Evolutionary conservation across 1,140 invertebrate species (phyloP).

Genomic region (Diabrotica virgifera): DNA sequence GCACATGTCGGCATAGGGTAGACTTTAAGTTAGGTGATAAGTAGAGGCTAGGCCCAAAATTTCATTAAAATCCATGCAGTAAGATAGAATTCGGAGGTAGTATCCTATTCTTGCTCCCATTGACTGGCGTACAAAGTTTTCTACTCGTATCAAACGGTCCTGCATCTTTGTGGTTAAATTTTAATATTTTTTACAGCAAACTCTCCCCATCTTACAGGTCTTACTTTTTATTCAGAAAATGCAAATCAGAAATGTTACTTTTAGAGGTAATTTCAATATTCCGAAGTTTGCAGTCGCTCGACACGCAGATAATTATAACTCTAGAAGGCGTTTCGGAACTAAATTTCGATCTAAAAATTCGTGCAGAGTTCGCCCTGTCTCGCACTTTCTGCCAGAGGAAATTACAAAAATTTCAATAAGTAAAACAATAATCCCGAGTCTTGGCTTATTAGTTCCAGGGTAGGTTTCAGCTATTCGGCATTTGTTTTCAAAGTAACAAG

Average conservation of each 20-base stretch:
- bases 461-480: not conserved
- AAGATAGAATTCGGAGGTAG: too few relatives aligned
- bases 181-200: too few relatives aligned
- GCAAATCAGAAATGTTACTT: not conserved
- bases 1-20: too few relatives aligned
- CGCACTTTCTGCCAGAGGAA: not conserved
- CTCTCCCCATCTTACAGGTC: too few relatives aligned
- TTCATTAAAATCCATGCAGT: too few relatives aligned
- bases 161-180: too few relatives aligned
- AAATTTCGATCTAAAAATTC: slow-evolving; percentile 1
- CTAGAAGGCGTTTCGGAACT: not conserved
- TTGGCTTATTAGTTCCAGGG: not conserved
- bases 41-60: too few relatives aligned
- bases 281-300: not conserved
- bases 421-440: not conserved
- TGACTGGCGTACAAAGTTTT: too few relatives aligned
- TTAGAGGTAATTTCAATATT: not conserved
- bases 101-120: too few relatives aligned
- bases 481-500: too few relatives aligned
- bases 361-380: not conserved
- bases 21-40: too few relatives aligned
- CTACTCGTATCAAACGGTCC: too few relatives aligned
- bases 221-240: not conserved
- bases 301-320: not conserved
- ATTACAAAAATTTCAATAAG: slow-evolving; percentile 3